phyloP scores from a whole-genome alignment of 2,797 vertebrate genomes.

The Pipistrellus nathusii region DNA sequence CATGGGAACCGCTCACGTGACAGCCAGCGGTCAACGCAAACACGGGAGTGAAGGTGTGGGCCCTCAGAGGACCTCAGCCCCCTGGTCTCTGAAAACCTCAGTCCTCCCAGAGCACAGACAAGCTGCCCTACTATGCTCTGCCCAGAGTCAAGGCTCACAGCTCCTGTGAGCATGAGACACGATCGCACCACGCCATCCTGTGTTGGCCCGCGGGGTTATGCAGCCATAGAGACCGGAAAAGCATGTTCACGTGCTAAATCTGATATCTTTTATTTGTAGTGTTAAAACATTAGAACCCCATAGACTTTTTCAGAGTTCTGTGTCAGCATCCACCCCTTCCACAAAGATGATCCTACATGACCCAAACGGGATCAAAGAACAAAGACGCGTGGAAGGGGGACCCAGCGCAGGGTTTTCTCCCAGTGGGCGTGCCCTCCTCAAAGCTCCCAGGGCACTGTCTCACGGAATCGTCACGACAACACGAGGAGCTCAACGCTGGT shows the following conservation, averaged over 20 bases:
- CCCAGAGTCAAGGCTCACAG: background rate
- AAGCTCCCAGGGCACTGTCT: no score
- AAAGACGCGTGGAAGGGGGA: background rate
- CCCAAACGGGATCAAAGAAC: background rate
- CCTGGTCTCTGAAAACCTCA: background rate
- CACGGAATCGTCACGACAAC: background rate
- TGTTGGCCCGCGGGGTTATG: background rate
- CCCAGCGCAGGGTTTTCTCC: rapidly evolving
- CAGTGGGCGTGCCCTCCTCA: background rate
- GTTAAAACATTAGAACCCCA: slow-evolving; percentile 5
- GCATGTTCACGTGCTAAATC: background rate
- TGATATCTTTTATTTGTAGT: background rate
- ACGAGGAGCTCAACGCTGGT: background rate
- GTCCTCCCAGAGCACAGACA: background rate
- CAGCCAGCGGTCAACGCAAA: background rate
- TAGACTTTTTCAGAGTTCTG: slow-evolving; percentile 53
- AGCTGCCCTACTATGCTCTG: background rate
- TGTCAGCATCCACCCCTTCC: slow-evolving; percentile 39
- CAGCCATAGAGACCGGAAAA: background rate
- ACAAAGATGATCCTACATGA: background rate
- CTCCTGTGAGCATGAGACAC: background rate
- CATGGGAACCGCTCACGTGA: rapidly evolving
- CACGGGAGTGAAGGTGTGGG: rapidly evolving
- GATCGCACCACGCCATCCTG: rapidly evolving
- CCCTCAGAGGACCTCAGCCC: background rate